phyloP scores from a whole-genome alignment of 2,113 vertebrate genomes.

The Psilopogon haemacephalus region DNA sequence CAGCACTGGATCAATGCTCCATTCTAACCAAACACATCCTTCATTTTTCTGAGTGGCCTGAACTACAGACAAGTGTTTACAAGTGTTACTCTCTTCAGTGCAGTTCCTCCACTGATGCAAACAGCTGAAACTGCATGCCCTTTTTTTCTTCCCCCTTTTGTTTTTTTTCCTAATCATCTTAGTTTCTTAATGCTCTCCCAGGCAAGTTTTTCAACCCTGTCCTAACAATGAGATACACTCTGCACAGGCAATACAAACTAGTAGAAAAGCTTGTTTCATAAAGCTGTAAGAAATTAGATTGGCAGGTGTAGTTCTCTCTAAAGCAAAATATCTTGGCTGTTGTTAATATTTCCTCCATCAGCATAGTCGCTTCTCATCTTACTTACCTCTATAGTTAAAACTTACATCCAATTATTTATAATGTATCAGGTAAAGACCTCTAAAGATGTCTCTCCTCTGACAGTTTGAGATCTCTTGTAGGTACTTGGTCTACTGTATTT shows the following conservation, averaged over 20 bases:
- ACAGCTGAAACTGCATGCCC: too few species aligned
- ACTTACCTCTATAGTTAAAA: background rate
- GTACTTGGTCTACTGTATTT: background rate
- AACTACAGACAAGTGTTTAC: too few species aligned
- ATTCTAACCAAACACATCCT: too few species aligned
- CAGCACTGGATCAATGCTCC: too few species aligned
- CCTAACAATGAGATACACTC: background rate
- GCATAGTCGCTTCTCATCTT: background rate
- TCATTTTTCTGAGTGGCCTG: too few species aligned
- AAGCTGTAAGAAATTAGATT: background rate
- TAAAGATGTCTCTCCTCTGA: background rate
- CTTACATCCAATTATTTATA: accelerated
- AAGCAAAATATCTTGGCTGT: background rate
- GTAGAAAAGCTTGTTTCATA: background rate
- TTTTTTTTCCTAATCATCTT: too few species aligned
- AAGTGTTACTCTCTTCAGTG: too few species aligned
- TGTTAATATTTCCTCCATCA: background rate
- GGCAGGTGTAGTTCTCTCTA: background rate
- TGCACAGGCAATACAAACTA: background rate
- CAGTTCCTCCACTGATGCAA: too few species aligned
- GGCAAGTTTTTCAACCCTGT: background rate
- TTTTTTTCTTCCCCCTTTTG: too few species aligned
- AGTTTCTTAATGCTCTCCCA: background rate
- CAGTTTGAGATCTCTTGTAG: background rate
- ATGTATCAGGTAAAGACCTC: background rate